Evolutionary conservation across 2,888 invertebrate species (phyloP).

Genomic region (Achlya flavicornis): DNA sequence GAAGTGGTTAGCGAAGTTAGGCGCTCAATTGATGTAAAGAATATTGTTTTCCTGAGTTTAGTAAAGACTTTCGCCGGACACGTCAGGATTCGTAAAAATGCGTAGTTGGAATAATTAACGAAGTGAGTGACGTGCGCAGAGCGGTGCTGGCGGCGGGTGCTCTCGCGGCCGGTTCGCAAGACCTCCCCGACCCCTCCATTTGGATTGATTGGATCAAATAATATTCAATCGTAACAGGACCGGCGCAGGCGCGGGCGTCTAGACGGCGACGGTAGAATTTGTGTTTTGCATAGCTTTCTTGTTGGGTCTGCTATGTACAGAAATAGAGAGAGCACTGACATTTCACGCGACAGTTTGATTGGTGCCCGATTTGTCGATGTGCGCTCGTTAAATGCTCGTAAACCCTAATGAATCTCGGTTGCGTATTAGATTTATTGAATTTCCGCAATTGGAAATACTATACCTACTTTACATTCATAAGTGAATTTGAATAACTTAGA

Average conservation of each 20-base stretch:
- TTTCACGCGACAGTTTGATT: slow-evolving; percentile 70
- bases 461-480: slow-evolving; percentile 11
- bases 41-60: slow-evolving; percentile 25
- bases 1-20: background rate
- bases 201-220: slow-evolving; percentile 81
- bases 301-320: slow-evolving; percentile 72
- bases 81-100: slow-evolving; percentile 21
- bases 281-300: slow-evolving; percentile 78
- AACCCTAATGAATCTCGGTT: slow-evolving; percentile 37
- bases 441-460: slow-evolving; percentile 24
- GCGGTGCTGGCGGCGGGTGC: background rate
- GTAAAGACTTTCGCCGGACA: slow-evolving; percentile 31
- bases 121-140: slow-evolving; percentile 12
- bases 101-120: slow-evolving; percentile 62
- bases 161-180: slow-evolving; percentile 54
- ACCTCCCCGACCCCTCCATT: slow-evolving; percentile 74
- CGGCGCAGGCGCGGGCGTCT: slow-evolving; percentile 55
- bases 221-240: slow-evolving; percentile 78
- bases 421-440: slow-evolving; percentile 33
- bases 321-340: slow-evolving; percentile 81
- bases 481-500: slow-evolving; percentile 13
- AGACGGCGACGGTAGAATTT: slow-evolving; percentile 81
- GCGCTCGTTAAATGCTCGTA: slow-evolving; percentile 58
- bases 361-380: slow-evolving; percentile 66
- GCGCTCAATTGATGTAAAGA: slow-evolving; percentile 14